A percentile compares a stretch with the other conserved stretches of the same genome.
These are phyloP conservation scores for Meghimatium bilineatum DNA, from an alignment of 2,888 invertebrate genomes.

Conservation along the genomic window DNA sequence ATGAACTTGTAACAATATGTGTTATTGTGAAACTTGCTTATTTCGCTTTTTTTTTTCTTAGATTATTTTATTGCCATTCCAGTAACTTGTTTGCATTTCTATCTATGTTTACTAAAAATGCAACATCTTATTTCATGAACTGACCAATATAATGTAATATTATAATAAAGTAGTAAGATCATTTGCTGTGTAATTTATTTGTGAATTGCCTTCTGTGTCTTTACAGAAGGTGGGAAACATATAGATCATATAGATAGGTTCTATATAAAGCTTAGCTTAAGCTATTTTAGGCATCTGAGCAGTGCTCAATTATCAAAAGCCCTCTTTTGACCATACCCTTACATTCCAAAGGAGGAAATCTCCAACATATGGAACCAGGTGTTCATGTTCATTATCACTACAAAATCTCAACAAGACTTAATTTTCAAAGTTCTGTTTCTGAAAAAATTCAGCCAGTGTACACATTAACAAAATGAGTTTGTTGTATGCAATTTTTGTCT, in stretches of 20 bases:
- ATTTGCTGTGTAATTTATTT: neutral
- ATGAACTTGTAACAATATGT: neutral
- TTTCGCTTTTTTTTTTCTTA: neutral
- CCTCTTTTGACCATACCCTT: too few relatives aligned
- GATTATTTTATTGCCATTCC: neutral
- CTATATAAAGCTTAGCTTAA: too few relatives aligned
- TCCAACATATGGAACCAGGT: too few relatives aligned
- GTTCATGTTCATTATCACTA: neutral
- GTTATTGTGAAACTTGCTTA: neutral
- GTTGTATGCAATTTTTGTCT: neutral
- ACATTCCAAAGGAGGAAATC: too few relatives aligned
- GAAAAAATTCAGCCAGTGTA: neutral
- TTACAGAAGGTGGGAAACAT: too few relatives aligned
- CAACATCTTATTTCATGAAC: neutral
- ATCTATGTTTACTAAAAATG: neutral
- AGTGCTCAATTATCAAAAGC: too few relatives aligned
- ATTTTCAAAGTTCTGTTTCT: neutral
- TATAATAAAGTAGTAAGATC: neutral
- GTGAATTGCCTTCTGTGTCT: too few relatives aligned
- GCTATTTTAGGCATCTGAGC: too few relatives aligned
- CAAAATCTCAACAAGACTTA: neutral
- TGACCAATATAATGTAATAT: neutral
- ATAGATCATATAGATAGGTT: too few relatives aligned
- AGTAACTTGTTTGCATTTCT: neutral
- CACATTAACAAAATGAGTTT: neutral